A percentile compares a stretch with the other conserved stretches of the same genome.
Conservation (phyloP, 2,888 invertebrate genomes). For the Loripinus fragilis region DNA sequence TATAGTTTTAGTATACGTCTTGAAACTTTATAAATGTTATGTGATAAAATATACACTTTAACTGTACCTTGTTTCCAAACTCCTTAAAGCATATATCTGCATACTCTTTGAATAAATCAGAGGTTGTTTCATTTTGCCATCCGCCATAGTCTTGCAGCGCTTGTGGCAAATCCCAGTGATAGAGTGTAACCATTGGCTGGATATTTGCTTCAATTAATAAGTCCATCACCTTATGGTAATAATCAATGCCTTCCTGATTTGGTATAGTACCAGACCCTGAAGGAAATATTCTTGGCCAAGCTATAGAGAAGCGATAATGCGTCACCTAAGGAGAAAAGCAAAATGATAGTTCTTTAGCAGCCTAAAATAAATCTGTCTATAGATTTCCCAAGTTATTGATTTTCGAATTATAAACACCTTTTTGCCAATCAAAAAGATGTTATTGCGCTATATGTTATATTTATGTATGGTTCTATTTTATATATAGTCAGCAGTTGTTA, state of each 20-base stretch:
- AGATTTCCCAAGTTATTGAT: no score
- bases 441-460: no score
- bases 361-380: no score
- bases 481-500: no score
- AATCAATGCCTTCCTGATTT: conserved; percentile 89
- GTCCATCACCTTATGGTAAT: conserved; percentile 90
- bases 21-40: no score
- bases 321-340: conserved; percentile 54
- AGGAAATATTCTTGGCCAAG: conserved; percentile 91
- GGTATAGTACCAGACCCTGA: conserved; percentile 84
- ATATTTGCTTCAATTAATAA: conserved; percentile 87
- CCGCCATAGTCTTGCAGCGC: conserved; percentile 83
- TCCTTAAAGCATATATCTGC: conserved; percentile 79
- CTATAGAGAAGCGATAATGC: conserved; percentile 84
- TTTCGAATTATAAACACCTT: no score
- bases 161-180: conserved; percentile 83
- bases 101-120: conserved; percentile 79
- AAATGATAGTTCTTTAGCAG: no score
- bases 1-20: no score
- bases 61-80: conserved; percentile 80
- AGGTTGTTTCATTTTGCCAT: conserved; percentile 76
- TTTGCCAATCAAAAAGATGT: no score
- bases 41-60: no score
- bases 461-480: no score
- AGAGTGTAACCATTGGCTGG: conserved; percentile 86